Base-by-base conservation (phyloP, 2,888 invertebrate genomes). In the Myathropa florea region DNA sequence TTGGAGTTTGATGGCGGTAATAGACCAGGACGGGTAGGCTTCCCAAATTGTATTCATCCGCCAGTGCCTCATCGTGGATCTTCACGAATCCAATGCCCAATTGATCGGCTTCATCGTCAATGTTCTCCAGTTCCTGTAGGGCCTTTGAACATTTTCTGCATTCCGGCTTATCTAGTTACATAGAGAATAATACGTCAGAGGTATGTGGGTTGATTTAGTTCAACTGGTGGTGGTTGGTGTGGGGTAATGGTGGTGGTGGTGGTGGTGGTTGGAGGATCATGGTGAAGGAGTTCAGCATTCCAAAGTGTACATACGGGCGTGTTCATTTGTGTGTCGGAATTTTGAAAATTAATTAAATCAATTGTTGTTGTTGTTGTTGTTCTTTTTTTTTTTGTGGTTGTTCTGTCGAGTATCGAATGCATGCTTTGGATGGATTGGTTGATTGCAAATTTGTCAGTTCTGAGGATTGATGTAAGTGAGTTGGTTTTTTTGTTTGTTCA, bases 61-160 rank as follows among this genome's bases (percentile, higher is more conserved):
- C 97, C 89, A 98, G 94, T 90, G 95, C 95, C 93, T 97, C 97
- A 92, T 98, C 98, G 91, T 97, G 96, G 91, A 98, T 98, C 93
- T 98, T 98, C 88, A 98, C 98, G 93, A 98, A 98, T 89, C 97
- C 98, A 91, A 98, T 98, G 88, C 97, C 98, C 88, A 98, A 94
- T 92, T 98, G 97, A 93, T 98, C 98, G 39, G 98, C 98, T 93
- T 98, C 98, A 91, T 98, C 97, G 91, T 98, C 98, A 91, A 98
- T 98, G 93, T 98, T 98, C 93, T 98, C 98, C 93, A 98, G 93
- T 93, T 98, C 97, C 93, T 96, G 96, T 88, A 98, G 94, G 76
- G 97, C 98, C 93, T 97, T 97, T 83, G 97, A 95, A 92, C 97
- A 98, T 93, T 96, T 97, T 92, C 97, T 97, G 94, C 98, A 98